phyloP scores from a whole-genome alignment of 92 coral and sea anemone species.

The Bergia sp. region DNA sequence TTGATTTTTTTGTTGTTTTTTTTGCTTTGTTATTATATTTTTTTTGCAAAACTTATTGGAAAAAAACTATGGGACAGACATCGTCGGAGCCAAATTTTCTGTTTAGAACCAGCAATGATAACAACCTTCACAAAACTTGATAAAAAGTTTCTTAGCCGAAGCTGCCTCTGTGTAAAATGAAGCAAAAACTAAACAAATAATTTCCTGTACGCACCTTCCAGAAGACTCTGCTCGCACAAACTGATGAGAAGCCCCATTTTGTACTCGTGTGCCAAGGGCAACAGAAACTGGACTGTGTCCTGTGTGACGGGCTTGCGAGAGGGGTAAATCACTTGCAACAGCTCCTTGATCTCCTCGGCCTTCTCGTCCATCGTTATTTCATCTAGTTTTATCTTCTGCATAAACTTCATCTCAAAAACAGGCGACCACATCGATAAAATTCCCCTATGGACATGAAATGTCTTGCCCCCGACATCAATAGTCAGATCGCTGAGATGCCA shows the following conservation, averaged over 20 bases:
- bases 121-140: no score
- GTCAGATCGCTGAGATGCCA: constrained; percentile 84
- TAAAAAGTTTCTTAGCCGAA: no score
- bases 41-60: no score
- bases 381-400: constrained; percentile 58
- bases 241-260: constrained; percentile 86
- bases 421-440: constrained; percentile 92
- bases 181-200: not conserved
- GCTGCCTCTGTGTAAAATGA: not conserved
- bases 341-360: constrained; percentile 72
- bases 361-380: constrained; percentile 72
- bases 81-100: no score
- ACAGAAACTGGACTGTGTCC: constrained; percentile 70
- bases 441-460: constrained; percentile 74
- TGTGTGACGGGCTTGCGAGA: constrained; percentile 74
- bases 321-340: constrained; percentile 77
- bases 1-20: no score
- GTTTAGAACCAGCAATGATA: no score
- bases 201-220: constrained; percentile 18
- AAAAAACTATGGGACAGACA: no score
- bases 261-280: constrained; percentile 74
- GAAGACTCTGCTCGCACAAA: constrained; percentile 72
- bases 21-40: no score
- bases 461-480: constrained; percentile 68
- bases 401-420: constrained; percentile 81